A percentile compares a stretch with the other conserved stretches of the same genome.
phyloP scores from a whole-genome alignment of 30 jellyfish, hydroid and myxozoan genomes.

The Sanderia malayensis region DNA sequence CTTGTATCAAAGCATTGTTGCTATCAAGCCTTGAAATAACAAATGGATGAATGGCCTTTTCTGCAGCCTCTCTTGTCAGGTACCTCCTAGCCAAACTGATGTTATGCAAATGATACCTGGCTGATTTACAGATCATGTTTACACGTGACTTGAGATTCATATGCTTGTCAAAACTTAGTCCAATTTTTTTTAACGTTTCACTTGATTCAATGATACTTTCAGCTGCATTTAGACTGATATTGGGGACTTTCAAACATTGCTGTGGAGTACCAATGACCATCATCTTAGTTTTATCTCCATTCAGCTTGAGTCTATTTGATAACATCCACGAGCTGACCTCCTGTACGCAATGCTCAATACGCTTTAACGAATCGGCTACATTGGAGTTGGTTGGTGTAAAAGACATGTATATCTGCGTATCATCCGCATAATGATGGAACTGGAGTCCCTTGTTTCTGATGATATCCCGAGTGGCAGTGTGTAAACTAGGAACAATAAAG shows the following conservation, averaged over 20 bases:
- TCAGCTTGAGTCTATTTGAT: constrained; percentile 31
- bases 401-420: constrained; percentile 42
- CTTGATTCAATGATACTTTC: constrained; percentile 16
- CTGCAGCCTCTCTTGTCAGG: constrained; percentile 49
- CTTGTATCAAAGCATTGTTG: constrained; percentile 31
- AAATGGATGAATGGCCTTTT: constrained; percentile 37
- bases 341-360: constrained; percentile 38
- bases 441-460: constrained; percentile 52
- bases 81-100: constrained; percentile 23
- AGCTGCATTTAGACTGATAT: constrained; percentile 11
- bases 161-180: constrained; percentile 48
- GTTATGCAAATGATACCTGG: constrained; percentile 10
- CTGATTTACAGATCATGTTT: constrained; percentile 18
- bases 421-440: constrained; percentile 50
- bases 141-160: constrained; percentile 37
- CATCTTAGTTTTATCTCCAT: constrained; percentile 35
- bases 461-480: constrained; percentile 38
- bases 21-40: constrained; percentile 40
- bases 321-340: constrained; percentile 49
- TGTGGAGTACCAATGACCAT: constrained; percentile 40
- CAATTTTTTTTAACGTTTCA: constrained; percentile 14
- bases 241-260: constrained; percentile 35
- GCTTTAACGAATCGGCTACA: constrained; percentile 12
- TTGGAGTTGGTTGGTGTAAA: constrained; percentile 34
- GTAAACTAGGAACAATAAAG: constrained; percentile 28